These are phyloP conservation scores for Eurytoma adleriae DNA, from an alignment of 2,888 invertebrate species.

Conservation along the genomic window DNA sequence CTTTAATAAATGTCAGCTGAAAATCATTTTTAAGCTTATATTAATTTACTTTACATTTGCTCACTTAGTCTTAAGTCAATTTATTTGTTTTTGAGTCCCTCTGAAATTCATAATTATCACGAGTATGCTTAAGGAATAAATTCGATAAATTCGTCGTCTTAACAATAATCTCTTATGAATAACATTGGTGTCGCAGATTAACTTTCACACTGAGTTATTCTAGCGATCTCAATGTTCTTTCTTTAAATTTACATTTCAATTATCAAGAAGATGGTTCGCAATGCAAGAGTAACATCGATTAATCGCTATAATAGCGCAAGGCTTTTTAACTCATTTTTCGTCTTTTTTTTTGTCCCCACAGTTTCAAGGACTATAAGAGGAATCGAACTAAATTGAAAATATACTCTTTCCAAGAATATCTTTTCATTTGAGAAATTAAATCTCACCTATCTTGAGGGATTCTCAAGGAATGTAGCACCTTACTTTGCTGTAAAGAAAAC, in stretches of 20 bases:
- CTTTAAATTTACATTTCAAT: conserved; percentile 22
- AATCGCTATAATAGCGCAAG: conserved; percentile 45
- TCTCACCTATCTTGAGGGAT: conserved; percentile 86
- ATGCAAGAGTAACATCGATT: conserved; percentile 55
- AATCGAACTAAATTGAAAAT: conserved; percentile 63
- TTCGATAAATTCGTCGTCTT: conserved; percentile 52
- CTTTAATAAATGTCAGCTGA: conserved; percentile 42
- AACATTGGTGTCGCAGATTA: conserved; percentile 51
- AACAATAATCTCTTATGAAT: conserved; percentile 48
- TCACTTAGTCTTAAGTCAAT: conserved; percentile 51
- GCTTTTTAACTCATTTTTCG: conserved; percentile 53
- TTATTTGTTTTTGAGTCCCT: conserved; percentile 52
- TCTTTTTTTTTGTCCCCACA: conserved; percentile 61
- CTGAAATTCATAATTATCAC: conserved; percentile 56
- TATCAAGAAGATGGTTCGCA: conserved; percentile 42
- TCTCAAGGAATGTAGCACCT: conserved; percentile 85
- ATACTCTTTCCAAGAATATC: conserved; percentile 58
- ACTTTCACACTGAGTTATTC: conserved; percentile 49
- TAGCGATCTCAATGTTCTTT: conserved; percentile 44
- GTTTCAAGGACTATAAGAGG: conserved; percentile 61
- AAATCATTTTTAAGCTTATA: conserved; percentile 50
- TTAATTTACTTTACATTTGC: conserved; percentile 52
- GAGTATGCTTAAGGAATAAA: conserved; percentile 54
- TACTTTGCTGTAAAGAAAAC: conserved; percentile 83
- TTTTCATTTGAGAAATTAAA: conserved; percentile 59